These are phyloP conservation scores for Pogonomyrmex barbatus DNA, from an alignment of 1,140 invertebrate genomes.

Conservation along the genomic window DNA sequence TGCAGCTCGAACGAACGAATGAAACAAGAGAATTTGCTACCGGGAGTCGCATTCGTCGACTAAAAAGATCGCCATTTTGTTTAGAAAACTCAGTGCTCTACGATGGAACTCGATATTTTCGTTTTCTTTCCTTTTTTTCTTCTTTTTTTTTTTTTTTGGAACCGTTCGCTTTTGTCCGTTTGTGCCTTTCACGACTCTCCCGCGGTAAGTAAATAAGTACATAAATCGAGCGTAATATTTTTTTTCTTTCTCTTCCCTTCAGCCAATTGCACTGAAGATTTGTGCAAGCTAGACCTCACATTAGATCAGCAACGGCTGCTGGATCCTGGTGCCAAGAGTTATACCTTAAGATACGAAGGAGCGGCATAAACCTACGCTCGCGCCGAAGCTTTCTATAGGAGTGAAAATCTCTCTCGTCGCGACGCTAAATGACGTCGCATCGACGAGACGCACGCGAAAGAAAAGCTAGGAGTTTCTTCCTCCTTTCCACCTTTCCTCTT, in stretches of 20 bases:
- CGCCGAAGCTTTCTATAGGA: conserved; percentile 25
- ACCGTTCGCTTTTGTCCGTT: conserved; percentile 23
- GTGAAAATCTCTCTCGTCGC: background rate
- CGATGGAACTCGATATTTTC: background rate
- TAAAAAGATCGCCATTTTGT: background rate
- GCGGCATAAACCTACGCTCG: conserved; percentile 4
- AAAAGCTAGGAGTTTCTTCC: background rate
- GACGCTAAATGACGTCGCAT: background rate
- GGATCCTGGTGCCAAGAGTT: conserved; percentile 21
- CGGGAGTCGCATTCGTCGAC: background rate
- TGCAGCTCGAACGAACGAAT: conserved; percentile 3
- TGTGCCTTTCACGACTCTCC: conserved; percentile 14
- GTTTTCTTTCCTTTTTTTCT: background rate
- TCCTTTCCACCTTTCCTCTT: background rate
- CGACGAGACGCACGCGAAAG: background rate
- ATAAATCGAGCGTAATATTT: conserved; percentile 23
- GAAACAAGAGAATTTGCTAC: conserved; percentile 21
- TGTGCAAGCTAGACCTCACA: conserved; percentile 19
- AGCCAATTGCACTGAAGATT: background rate
- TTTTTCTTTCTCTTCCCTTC: conserved; percentile 47
- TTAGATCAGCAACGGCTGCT: conserved; percentile 16
- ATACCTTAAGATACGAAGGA: conserved; percentile 35
- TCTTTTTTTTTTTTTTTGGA: background rate
- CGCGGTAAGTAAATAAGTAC: conserved; percentile 28
- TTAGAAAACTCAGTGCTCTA: background rate